Conservation (phyloP, 2,113 vertebrate genomes). For the Ramphastos sulfuratus region DNA sequence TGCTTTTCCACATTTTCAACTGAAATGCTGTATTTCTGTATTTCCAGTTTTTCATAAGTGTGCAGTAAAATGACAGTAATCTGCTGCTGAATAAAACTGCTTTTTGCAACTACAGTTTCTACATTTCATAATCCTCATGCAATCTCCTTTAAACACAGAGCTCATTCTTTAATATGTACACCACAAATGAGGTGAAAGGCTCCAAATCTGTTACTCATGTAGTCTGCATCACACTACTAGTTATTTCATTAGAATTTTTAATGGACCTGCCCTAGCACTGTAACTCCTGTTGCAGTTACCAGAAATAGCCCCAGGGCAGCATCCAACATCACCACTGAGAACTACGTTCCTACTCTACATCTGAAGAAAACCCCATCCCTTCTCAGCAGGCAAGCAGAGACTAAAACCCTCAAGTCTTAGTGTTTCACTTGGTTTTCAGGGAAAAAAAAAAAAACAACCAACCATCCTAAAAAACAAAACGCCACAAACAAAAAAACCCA, state of each 20-base stretch:
- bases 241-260: neutral
- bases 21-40: neutral
- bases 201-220: neutral
- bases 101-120: conserved; percentile 28
- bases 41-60: neutral
- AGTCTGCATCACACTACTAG: neutral
- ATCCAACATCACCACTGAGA: neutral
- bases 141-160: conserved; percentile 21
- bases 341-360: neutral
- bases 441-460: fast-evolving
- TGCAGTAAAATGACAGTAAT: conserved; percentile 30
- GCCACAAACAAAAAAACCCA: fast-evolving
- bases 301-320: conserved; percentile 15
- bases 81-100: conserved; percentile 26
- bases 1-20: neutral
- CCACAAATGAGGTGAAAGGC: neutral
- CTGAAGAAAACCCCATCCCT: neutral
- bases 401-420: neutral
- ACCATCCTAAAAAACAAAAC: no score
- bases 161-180: neutral
- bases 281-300: neutral
- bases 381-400: neutral
- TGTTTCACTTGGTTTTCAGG: neutral
- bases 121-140: neutral
- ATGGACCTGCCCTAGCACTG: neutral